These are phyloP conservation scores for Pelagia noctiluca DNA, from an alignment of 30 jellyfish, hydroid and myxozoan species.

Conservation along the genomic window DNA sequence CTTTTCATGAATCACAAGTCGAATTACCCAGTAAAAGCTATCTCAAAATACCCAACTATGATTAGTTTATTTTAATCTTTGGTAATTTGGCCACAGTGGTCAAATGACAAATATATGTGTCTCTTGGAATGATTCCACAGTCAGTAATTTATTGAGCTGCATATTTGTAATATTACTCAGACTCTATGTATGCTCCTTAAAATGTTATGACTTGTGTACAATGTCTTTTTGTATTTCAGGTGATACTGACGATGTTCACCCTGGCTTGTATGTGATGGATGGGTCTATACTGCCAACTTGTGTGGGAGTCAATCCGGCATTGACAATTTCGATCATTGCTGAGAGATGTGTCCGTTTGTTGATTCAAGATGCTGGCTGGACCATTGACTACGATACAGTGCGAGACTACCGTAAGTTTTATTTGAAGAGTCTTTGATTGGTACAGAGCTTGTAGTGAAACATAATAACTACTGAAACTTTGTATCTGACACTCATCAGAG, in stretches of 20 bases:
- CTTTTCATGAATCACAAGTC: no score
- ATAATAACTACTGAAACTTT: no score
- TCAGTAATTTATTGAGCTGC: background rate
- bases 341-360: slow-evolving; percentile 74
- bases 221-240: slow-evolving; percentile 23
- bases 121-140: no score
- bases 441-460: background rate
- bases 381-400: slow-evolving; percentile 47
- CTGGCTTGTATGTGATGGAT: slow-evolving; percentile 85
- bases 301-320: slow-evolving; percentile 77
- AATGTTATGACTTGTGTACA: background rate
- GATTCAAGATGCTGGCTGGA: slow-evolving; percentile 71
- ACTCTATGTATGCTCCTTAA: background rate
- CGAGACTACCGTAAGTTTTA: slow-evolving; percentile 55
- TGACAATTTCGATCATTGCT: slow-evolving; percentile 70
- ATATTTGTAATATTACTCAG: background rate
- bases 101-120: no score
- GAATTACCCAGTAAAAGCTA: no score
- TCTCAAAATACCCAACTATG: no score
- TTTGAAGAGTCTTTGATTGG: background rate
- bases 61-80: no score
- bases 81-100: no score
- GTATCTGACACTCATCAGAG: no score
- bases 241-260: slow-evolving; percentile 71
- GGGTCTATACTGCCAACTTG: slow-evolving; percentile 77